Conservation (phyloP, 2,888 invertebrate genomes). For the Agriopis aurantiaria region DNA sequence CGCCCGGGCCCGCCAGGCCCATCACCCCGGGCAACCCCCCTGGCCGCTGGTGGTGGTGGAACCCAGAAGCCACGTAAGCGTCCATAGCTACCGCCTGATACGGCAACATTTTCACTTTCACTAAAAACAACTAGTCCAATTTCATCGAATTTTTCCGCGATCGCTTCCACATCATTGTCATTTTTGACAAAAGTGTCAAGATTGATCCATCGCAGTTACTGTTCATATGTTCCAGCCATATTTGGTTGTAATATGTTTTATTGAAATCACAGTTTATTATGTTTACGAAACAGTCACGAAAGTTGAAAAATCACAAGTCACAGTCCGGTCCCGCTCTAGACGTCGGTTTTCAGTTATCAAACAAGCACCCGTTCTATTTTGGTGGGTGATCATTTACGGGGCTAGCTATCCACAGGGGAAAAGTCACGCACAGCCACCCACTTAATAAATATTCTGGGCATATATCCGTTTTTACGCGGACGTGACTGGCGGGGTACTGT, state of each 20-base stretch:
- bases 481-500: conserved; percentile 84
- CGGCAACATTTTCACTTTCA: conserved; percentile 90
- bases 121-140: conserved; percentile 56
- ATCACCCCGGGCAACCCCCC: conserved; percentile 84
- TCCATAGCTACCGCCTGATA: conserved; percentile 96
- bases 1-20: conserved; percentile 85
- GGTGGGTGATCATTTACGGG: conserved; percentile 77
- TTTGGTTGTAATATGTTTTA: not conserved
- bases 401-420: conserved; percentile 82
- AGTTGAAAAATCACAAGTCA: conserved; percentile 28
- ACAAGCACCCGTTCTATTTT: conserved; percentile 78
- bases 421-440: conserved; percentile 86
- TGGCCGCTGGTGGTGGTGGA: conserved; percentile 83
- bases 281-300: conserved; percentile 26
- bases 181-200: conserved; percentile 50
- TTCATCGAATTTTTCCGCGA: conserved; percentile 60
- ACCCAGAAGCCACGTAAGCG: conserved; percentile 87
- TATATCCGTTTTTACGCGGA: conserved; percentile 87
- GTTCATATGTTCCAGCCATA: conserved; percentile 24
- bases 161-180: conserved; percentile 60
- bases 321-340: conserved; percentile 48
- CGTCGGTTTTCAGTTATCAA: conserved; percentile 76
- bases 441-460: conserved; percentile 88
- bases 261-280: conserved; percentile 33
- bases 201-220: conserved; percentile 53